A percentile compares a stretch with the other conserved stretches of the same genome.
Conservation (phyloP, 37 sponge, comb jelly and placozoan genomes). For the Diacarnus erythraeanus region DNA sequence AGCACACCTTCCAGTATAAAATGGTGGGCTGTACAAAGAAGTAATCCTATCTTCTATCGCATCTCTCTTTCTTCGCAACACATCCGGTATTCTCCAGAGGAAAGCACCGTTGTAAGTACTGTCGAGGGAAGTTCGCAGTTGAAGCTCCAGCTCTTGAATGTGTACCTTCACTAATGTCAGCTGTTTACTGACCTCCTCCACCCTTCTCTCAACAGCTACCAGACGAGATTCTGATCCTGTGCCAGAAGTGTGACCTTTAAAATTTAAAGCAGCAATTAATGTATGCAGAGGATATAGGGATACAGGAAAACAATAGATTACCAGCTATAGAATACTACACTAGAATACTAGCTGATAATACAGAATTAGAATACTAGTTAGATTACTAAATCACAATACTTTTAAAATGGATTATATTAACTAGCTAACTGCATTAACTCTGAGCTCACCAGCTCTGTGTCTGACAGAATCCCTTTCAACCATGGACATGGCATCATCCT, state of each 20-base stretch:
- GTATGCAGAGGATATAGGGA: no score
- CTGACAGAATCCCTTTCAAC: neutral
- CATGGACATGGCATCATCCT: neutral
- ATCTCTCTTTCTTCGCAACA: slow-evolving; percentile 66
- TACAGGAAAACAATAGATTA: no score
- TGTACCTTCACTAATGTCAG: slow-evolving; percentile 13
- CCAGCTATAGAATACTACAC: no score
- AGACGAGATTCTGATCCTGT: neutral
- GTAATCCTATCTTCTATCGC: slow-evolving; percentile 68
- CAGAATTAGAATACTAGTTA: no score
- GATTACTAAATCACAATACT: no score
- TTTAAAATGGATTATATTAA: no score
- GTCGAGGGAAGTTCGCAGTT: slow-evolving; percentile 75
- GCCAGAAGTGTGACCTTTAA: neutral
- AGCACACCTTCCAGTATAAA: slow-evolving; percentile 60
- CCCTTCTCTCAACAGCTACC: slow-evolving; percentile 5
- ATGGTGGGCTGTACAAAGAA: slow-evolving; percentile 83
- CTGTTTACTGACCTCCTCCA: neutral
- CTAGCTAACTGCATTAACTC: neutral
- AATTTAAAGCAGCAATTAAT: neutral
- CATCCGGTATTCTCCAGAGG: slow-evolving; percentile 84
- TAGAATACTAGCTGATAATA: no score
- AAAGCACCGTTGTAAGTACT: slow-evolving; percentile 80
- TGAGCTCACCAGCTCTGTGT: neutral
- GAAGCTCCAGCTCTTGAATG: slow-evolving; percentile 75